Evolutionary conservation across 2,888 invertebrate genomes (phyloP).

Genomic region (Aleiodes testaceus): DNA sequence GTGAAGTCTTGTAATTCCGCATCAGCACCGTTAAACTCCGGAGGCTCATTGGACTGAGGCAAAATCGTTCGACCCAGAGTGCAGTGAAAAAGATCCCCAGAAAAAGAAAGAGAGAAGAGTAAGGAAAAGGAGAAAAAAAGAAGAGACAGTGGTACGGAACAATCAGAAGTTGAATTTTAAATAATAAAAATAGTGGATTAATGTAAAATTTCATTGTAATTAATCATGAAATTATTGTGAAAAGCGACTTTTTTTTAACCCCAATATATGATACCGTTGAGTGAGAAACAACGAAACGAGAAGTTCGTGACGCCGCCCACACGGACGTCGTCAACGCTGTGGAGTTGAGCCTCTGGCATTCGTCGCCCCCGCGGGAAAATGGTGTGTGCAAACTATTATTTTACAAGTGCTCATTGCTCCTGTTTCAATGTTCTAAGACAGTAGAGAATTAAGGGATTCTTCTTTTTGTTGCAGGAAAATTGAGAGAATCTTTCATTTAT

Average conservation of each 20-base stretch:
- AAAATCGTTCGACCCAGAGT: too few relatives aligned
- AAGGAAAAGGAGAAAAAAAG: not conserved
- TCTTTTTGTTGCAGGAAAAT: too few relatives aligned
- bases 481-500: too few relatives aligned
- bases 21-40: not conserved
- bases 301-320: constrained; percentile 45
- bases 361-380: constrained; percentile 51
- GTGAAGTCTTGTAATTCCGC: too few relatives aligned
- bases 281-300: too few relatives aligned
- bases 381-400: constrained; percentile 44
- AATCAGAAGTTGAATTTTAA: too few relatives aligned
- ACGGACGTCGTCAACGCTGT: constrained; percentile 38
- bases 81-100: not conserved
- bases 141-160: not conserved
- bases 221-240: too few relatives aligned
- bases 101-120: not conserved
- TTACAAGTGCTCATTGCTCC: not conserved
- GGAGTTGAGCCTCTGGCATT: constrained; percentile 36
- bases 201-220: too few relatives aligned
- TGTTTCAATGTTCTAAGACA: not conserved
- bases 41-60: not conserved
- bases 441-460: not conserved
- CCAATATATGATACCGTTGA: too few relatives aligned
- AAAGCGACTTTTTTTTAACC: too few relatives aligned
- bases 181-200: too few relatives aligned